Evolutionary conservation across 2,888 invertebrate species (phyloP).

Genomic region (Mesorhabditis sp.): DNA sequence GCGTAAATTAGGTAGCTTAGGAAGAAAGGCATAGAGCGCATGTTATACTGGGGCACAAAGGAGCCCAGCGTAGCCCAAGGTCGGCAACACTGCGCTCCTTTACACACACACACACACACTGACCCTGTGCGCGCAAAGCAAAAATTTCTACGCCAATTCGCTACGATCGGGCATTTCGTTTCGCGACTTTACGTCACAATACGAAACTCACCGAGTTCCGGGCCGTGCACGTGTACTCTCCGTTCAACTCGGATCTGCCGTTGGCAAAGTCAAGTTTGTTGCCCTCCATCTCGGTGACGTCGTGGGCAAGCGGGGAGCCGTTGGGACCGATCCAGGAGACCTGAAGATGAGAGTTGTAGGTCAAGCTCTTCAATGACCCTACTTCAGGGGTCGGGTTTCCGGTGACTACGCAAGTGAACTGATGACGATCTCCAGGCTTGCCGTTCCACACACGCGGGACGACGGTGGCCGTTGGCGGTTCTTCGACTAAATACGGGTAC

Average conservation of each 20-base stretch:
- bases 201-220: conserved; percentile 27
- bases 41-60: no score
- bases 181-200: not conserved
- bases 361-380: not conserved
- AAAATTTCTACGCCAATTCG: no score
- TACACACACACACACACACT: no score
- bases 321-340: conserved; percentile 53
- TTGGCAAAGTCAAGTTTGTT: conserved; percentile 45
- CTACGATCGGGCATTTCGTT: no score
- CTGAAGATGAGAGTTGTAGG: conserved; percentile 11
- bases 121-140: no score
- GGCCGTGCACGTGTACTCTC: conserved; percentile 53
- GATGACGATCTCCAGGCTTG: conserved; percentile 52
- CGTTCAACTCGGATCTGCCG: conserved; percentile 40
- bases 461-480: conserved; percentile 55
- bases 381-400: conserved; percentile 47
- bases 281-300: conserved; percentile 53
- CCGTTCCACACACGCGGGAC: conserved; percentile 56
- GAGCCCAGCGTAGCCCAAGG: no score
- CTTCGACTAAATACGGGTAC: conserved; percentile 38
- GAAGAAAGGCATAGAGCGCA: no score
- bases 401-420: conserved; percentile 53
- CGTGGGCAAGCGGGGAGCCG: conserved; percentile 51
- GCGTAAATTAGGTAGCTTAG: no score
- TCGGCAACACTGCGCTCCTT: no score